A percentile compares a stretch with the other conserved stretches of the same genome.
Conservation (phyloP, 2,113 vertebrate genomes). For the Tapirus terrestris region DNA sequence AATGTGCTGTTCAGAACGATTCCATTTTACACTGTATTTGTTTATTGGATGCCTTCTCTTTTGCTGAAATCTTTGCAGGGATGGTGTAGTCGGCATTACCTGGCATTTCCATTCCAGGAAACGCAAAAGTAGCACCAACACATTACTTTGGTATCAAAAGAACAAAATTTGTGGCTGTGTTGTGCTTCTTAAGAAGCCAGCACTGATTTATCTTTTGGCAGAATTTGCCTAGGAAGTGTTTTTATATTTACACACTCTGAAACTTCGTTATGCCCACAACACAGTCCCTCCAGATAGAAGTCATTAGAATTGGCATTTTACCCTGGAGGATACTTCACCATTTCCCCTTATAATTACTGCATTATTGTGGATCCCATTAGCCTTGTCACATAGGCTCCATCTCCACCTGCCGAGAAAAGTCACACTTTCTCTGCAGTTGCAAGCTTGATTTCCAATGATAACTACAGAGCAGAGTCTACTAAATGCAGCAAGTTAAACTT, state of each 20-base stretch:
- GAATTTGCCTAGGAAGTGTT: constrained; percentile 8
- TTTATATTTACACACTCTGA: background rate
- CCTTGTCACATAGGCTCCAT: background rate
- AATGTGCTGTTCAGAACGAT: constrained; percentile 13
- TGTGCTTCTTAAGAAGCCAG: background rate
- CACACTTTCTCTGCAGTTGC: background rate
- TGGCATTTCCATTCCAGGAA: constrained; percentile 44
- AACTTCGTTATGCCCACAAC: constrained; percentile 21
- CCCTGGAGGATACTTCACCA: background rate
- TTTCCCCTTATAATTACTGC: background rate
- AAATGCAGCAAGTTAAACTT: background rate
- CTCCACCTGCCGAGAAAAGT: background rate
- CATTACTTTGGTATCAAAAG: background rate
- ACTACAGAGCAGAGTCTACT: background rate
- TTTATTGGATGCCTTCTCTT: background rate
- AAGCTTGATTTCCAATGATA: constrained; percentile 28
- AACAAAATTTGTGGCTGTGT: background rate
- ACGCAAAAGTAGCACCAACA: background rate
- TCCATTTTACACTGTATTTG: background rate
- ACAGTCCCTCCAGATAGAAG: background rate
- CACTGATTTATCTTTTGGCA: background rate
- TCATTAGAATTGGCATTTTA: background rate
- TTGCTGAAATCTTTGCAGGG: background rate
- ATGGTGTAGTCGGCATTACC: background rate
- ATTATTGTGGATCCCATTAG: background rate